A percentile compares a stretch with the other conserved stretches of the same genome.
Evolutionary conservation across 2,888 invertebrate species (phyloP).

Genomic region (Morpho helenor): DNA sequence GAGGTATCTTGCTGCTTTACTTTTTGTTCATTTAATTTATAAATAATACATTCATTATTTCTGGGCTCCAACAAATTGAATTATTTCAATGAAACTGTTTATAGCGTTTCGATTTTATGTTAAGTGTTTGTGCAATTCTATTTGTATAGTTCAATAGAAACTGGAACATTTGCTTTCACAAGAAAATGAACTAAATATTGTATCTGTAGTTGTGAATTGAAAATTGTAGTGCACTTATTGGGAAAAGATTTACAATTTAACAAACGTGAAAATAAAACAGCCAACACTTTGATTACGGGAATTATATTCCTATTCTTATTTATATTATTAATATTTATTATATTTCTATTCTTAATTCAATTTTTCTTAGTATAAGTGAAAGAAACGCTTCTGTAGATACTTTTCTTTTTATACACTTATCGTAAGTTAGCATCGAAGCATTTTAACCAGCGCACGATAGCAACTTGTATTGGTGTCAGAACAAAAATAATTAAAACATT

Average conservation of each 20-base stretch:
- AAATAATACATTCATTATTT: not conserved
- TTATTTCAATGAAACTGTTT: conserved; percentile 1
- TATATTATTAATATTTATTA: no score
- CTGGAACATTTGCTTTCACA: conserved; percentile 17
- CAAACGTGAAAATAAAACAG: not conserved
- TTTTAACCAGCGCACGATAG: no score
- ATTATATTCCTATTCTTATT: no score
- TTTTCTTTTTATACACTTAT: no score
- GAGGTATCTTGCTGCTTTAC: not conserved
- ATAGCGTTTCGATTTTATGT: conserved; percentile 13
- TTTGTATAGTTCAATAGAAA: conserved; percentile 24
- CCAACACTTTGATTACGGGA: no score
- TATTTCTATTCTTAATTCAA: no score
- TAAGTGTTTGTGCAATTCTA: conserved; percentile 22
- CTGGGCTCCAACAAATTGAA: no score
- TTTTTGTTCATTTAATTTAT: not conserved
- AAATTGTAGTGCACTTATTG: conserved; percentile 12
- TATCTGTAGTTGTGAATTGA: conserved; percentile 35
- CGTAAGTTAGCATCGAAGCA: no score
- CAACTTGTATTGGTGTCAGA: no score
- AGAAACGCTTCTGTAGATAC: no score
- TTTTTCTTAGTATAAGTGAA: no score
- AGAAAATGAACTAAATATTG: conserved; percentile 22
- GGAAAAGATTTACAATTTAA: not conserved
- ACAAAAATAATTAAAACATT: no score